Percentiles rank a stretch among this genome's conserved stretches.
These are phyloP conservation scores for Parasteatoda tepidariorum DNA, from an alignment of 1,140 invertebrate genomes.

Conservation along the genomic window DNA sequence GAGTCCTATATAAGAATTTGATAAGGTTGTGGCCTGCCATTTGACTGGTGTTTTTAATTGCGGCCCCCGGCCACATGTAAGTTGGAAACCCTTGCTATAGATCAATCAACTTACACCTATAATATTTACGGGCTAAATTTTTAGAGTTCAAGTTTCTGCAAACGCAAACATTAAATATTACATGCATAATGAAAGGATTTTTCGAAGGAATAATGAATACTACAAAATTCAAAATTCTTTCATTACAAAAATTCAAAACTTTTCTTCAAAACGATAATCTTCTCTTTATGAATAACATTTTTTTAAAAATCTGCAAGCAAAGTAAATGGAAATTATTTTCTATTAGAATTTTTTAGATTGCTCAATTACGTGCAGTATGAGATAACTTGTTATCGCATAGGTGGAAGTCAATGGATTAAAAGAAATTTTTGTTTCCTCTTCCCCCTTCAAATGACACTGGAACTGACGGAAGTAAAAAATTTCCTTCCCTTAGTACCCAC, in stretches of 20 bases:
- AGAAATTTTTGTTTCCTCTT: constrained; percentile 34
- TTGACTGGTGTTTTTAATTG: too few relatives aligned
- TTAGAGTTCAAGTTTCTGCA: too few relatives aligned
- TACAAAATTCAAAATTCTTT: background rate
- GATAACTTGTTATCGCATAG: background rate
- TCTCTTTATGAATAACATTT: background rate
- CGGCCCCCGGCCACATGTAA: too few relatives aligned
- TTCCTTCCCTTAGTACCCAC: background rate
- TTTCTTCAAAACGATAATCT: background rate
- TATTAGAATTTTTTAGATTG: too few relatives aligned
- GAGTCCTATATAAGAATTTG: too few relatives aligned
- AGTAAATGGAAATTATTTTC: too few relatives aligned
- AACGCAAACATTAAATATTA: too few relatives aligned
- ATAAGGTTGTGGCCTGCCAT: too few relatives aligned
- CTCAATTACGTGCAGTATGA: too few relatives aligned
- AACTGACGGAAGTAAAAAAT: constrained; percentile 13
- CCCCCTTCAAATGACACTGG: constrained; percentile 29
- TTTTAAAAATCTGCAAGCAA: background rate
- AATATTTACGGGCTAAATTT: too few relatives aligned
- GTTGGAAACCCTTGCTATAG: too few relatives aligned
- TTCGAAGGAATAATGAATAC: background rate
- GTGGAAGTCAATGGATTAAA: constrained; percentile 24
- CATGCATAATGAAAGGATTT: background rate
- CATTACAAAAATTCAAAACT: background rate
- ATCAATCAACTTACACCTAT: too few relatives aligned